A percentile compares a stretch with the other conserved stretches of the same genome.
Evolutionary conservation across 2,888 invertebrate genomes (phyloP).

Genomic region (Nineta flava): DNA sequence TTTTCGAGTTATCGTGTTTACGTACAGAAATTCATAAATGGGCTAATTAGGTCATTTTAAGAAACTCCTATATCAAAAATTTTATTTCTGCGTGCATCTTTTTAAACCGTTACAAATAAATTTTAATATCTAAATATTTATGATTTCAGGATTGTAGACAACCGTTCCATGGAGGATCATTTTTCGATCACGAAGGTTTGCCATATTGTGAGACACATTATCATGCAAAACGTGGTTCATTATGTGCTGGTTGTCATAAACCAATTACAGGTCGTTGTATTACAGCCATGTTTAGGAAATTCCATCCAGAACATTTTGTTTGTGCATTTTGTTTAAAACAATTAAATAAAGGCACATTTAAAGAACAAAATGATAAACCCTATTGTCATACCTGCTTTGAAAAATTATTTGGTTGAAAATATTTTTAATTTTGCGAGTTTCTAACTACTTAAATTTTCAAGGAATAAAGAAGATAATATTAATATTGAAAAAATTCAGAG

Average conservation of each 20-base stretch:
- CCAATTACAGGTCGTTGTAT: slow-evolving; percentile 96
- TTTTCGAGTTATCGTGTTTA: too few species aligned
- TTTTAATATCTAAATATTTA: slow-evolving; percentile 8
- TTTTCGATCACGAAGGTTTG: slow-evolving; percentile 95
- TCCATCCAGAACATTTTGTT: slow-evolving; percentile 98
- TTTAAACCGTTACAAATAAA: too few species aligned
- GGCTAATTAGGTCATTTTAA: too few species aligned
- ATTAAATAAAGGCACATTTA: slow-evolving; percentile 97
- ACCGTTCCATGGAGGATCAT: slow-evolving; percentile 93
- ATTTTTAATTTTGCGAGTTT: neutral
- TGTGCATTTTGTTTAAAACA: slow-evolving; percentile 98
- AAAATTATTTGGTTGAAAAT: slow-evolving; percentile 73
- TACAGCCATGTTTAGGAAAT: slow-evolving; percentile 97
- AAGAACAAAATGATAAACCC: slow-evolving; percentile 97
- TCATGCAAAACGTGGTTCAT: slow-evolving; percentile 89
- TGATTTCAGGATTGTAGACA: slow-evolving; percentile 81
- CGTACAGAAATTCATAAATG: too few species aligned
- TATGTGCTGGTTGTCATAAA: slow-evolving; percentile 95
- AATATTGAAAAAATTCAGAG: too few species aligned
- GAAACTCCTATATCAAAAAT: too few species aligned
- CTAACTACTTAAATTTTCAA: neutral
- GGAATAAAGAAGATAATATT: too few species aligned
- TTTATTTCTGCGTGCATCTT: too few species aligned
- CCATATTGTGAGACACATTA: slow-evolving; percentile 99
- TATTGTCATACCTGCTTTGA: slow-evolving; percentile 98